Base-by-base conservation (phyloP, 2,113 vertebrate genomes). In the Corvus hawaiiensis region DNA sequence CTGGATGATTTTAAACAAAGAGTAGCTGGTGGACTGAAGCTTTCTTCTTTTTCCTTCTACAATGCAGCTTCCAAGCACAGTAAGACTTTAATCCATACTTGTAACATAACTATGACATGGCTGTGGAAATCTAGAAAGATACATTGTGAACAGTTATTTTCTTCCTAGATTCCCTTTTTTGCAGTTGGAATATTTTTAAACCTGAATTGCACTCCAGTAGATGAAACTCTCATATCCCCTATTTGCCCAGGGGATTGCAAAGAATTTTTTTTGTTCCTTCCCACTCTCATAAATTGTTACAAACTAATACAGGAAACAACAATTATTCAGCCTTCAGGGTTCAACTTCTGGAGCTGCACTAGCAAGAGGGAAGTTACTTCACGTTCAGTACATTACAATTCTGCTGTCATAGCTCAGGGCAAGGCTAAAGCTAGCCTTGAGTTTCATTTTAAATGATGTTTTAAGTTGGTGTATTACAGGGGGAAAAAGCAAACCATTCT, bases 311-410 rank as follows among this genome's bases (percentile, higher is more conserved):
- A 93, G 93, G 84, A 95, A 95, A 92, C 71, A 96, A 94, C 80
- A 93, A 83, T 91, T 96, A 96, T 89, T 87, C 90, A 93, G 82
- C 88, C 94, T 93, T 86, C 67, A 78, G 95, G 92, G 74, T 84
- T 90, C 81, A 55, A 73, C 72, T 79, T 63, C 62, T 92, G 86
- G 94, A 93, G 66, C 69, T 75, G 56, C 49, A 75, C 55, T 73
- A 66, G 59, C 52, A 91, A 88, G 77, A 4, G 33, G 33, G 72
- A 91, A 94, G 81, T 85, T 94, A 68, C 72, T 94, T 87, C 77
- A 75, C 3, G 0, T 81, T 89, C 81, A 81, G 59, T 81, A 69
- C 64, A 81, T 78, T 78, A 75, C 49, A 84, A 66, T 91, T 87
- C 75, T 66, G 35, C 35, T 90, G 67, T 37, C 51, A 85, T 51